Percentiles rank a stretch among this genome's conserved stretches.
phyloP scores from a whole-genome alignment of 2,113 vertebrate species.

The Corythoichthys haematopterus region DNA sequence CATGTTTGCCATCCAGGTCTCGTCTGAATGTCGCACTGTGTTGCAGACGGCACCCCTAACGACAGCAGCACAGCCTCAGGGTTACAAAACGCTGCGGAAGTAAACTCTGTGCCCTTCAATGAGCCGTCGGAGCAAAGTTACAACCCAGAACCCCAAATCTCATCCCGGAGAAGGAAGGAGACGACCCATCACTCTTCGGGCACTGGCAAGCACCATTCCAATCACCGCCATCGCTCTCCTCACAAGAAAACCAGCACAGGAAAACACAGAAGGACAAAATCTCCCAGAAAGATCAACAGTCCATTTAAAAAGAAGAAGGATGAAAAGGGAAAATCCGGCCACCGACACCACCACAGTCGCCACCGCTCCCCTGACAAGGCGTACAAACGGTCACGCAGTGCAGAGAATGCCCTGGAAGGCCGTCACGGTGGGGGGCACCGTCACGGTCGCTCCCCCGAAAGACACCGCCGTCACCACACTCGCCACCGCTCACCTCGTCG shows the following conservation, averaged over 20 bases:
- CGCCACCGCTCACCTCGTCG: constrained; percentile 60
- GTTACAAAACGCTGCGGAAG: constrained; percentile 94
- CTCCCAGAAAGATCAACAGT: constrained; percentile 23
- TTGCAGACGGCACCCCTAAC: constrained; percentile 87
- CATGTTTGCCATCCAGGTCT: constrained; percentile 62
- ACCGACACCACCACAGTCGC: constrained; percentile 59
- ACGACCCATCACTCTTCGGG: constrained; percentile 71
- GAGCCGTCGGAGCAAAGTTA: constrained; percentile 83
- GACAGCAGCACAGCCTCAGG: constrained; percentile 79
- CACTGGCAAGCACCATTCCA: constrained; percentile 79
- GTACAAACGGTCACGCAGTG: constrained; percentile 76
- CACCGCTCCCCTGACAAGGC: constrained; percentile 78
- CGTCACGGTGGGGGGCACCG: constrained; percentile 53
- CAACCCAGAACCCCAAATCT: constrained; percentile 84
- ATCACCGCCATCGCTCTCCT: constrained; percentile 76
- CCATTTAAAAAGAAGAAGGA: constrained; percentile 58
- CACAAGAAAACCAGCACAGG: constrained; percentile 69
- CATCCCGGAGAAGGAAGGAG: constrained; percentile 86
- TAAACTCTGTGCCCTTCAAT: constrained; percentile 74
- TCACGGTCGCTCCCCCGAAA: constrained; percentile 76
- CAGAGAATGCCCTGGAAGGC: constrained; percentile 82
- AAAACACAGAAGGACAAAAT: constrained; percentile 47
- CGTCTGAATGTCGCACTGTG: constrained; percentile 72
- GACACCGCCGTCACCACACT: constrained; percentile 50
- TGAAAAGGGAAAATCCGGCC: constrained; percentile 51